Percentiles rank a stretch among this genome's conserved stretches.
These are phyloP conservation scores for Littorina saxatilis DNA, from an alignment of 1,140 invertebrate genomes.

Conservation along the genomic window DNA sequence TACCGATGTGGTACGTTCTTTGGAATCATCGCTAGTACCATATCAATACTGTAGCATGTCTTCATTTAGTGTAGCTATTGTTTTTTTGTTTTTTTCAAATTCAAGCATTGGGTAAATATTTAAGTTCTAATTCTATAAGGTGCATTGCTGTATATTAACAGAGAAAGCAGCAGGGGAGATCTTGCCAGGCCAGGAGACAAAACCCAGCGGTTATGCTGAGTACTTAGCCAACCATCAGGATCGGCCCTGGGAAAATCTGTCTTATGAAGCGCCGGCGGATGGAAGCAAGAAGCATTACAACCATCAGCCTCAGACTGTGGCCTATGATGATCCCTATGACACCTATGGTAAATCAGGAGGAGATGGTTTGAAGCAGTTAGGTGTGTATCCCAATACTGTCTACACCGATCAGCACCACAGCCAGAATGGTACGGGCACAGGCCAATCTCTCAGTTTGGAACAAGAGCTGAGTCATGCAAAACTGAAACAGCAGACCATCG, in stretches of 20 bases:
- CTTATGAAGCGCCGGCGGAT: conserved; percentile 32
- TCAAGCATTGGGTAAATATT: no score
- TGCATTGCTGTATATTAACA: no score
- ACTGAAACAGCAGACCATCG: conserved; percentile 34
- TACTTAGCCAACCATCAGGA: conserved; percentile 61
- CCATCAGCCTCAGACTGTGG: conserved; percentile 21
- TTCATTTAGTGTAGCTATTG: no score
- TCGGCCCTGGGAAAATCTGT: conserved; percentile 57
- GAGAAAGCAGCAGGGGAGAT: conserved; percentile 57
- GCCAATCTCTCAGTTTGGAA: conserved; percentile 20
- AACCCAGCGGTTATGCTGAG: conserved; percentile 62
- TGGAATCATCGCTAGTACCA: no score
- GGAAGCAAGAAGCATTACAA: conserved; percentile 15
- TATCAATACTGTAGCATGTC: no score
- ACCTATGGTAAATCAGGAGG: conserved; percentile 35
- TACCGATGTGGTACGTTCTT: no score
- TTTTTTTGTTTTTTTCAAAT: no score
- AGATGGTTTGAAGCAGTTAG: conserved; percentile 21
- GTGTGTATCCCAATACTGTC: not conserved
- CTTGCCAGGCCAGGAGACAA: conserved; percentile 55
- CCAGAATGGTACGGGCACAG: not conserved
- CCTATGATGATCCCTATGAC: conserved; percentile 68
- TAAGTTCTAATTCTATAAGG: no score
- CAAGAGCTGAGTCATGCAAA: not conserved
- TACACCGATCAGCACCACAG: not conserved